Base-by-base conservation (phyloP, 2,888 invertebrate genomes). In the Acanthopleura granulata region DNA sequence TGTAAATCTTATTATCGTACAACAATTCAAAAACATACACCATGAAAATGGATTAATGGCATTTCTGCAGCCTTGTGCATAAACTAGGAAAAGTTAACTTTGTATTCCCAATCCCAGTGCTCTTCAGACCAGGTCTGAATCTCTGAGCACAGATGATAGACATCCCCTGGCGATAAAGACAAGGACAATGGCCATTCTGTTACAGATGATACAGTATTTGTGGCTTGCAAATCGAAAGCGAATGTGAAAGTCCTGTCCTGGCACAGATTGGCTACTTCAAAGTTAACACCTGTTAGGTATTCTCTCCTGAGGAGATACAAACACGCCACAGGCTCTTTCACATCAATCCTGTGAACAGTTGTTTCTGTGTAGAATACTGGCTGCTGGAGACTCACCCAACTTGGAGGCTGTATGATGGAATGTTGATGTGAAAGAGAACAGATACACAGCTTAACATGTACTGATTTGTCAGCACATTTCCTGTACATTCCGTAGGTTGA, bases 401-500 rank as follows among this genome's bases (percentile, higher is more conserved):
- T 15, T 4, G 16, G 25, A 22, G 9, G 29, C 1, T 75, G 70
- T 1, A 75, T 51, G 57, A 81, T 75, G 16, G 18, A 22, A 66
- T 27, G 22, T 27, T 1, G 16, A 66, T 27, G 4, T 1, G 22
- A 22, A 3, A 66, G 29, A 66, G 66, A 66, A 79, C 87, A 87
- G 14, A 86, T 74, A 76, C 86, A 87, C 14, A 86, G 74, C 50
- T 80, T 76, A 11, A 85, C 71, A 57, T 82, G 78, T 11, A 85
- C 83, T 15, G 77, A 77, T 62, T 62, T 62, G 70, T 87, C 85
- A 12, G 81, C 80, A 78, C 87, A 87, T 14, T 61, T 61, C 4
- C 78, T 73, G 66, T 81, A 86, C 50, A 77, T 75, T 57, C 84
- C 81, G 73, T 87, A 87, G 0, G 80, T 77, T 9, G 87, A 81